A percentile compares a stretch with the other conserved stretches of the same genome.
Conservation (phyloP, 2,888 invertebrate species). For the Teleiodes luculella region DNA sequence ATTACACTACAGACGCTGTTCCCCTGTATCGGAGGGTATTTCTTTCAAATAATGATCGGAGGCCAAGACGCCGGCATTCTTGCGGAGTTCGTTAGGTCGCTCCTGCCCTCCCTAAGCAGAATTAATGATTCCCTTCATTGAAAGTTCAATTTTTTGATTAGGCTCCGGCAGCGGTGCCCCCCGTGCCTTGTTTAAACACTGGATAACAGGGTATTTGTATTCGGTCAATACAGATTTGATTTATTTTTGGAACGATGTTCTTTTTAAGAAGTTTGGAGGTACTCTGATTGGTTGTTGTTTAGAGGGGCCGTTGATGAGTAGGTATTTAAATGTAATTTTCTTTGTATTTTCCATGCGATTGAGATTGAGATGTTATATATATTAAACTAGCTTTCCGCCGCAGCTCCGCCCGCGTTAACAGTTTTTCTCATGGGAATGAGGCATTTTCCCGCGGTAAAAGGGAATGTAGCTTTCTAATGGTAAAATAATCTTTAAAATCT, state of each 20-base stretch:
- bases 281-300: neutral
- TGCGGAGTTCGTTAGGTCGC: constrained; percentile 58
- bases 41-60: constrained; percentile 66
- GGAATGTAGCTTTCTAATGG: too few relatives aligned
- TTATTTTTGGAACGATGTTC: constrained; percentile 26
- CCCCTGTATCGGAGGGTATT: constrained; percentile 29
- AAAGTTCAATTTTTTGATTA: constrained; percentile 83
- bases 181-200: constrained; percentile 68
- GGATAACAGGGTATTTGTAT: constrained; percentile 71
- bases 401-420: too few relatives aligned
- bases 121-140: constrained; percentile 86
- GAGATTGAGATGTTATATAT: too few relatives aligned
- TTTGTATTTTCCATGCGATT: too few relatives aligned
- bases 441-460: too few relatives aligned
- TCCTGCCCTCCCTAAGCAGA: constrained; percentile 41
- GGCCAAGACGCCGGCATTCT: constrained; percentile 62
- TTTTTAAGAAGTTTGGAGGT: constrained; percentile 3
- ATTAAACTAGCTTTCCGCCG: too few relatives aligned
- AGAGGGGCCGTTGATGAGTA: neutral
- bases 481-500: too few relatives aligned
- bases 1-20: too few relatives aligned
- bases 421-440: too few relatives aligned
- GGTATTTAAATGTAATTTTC: too few relatives aligned
- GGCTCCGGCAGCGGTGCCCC: constrained; percentile 38
- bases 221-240: constrained; percentile 68